These are phyloP conservation scores for Xestia rhomboidea DNA, from an alignment of 2,888 invertebrate species.

Conservation along the genomic window DNA sequence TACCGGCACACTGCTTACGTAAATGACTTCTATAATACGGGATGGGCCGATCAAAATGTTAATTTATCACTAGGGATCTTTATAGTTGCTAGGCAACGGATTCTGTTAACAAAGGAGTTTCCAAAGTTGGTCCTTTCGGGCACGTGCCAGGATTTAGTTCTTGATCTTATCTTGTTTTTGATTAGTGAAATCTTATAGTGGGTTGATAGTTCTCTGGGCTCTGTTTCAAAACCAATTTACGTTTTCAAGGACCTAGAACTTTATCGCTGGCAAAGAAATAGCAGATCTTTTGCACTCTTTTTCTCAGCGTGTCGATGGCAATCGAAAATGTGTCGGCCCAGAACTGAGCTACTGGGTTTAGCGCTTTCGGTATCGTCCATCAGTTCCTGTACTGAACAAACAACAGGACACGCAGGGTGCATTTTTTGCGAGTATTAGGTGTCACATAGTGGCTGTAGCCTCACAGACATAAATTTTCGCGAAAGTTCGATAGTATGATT, in stretches of 20 bases:
- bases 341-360: too few species aligned
- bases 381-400: too few species aligned
- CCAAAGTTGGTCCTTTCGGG: constrained; percentile 33
- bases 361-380: too few species aligned
- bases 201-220: not conserved
- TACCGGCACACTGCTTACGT: constrained; percentile 63
- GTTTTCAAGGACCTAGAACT: not conserved
- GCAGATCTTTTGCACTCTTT: not conserved
- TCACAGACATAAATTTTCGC: not conserved
- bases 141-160: constrained; percentile 32
- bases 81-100: constrained; percentile 59
- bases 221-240: not conserved
- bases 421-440: too few species aligned
- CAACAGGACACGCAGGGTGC: too few species aligned
- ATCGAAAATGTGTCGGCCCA: too few species aligned
- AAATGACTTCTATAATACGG: constrained; percentile 67
- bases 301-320: too few species aligned
- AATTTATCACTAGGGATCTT: constrained; percentile 72
- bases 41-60: constrained; percentile 71
- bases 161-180: constrained; percentile 36
- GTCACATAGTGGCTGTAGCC: not conserved
- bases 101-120: constrained; percentile 61
- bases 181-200: constrained; percentile 19
- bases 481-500: not conserved
- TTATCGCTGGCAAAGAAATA: not conserved